These are phyloP conservation scores for Varecia variegata DNA, from an alignment of 2,797 vertebrate genomes.

Conservation along the genomic window DNA sequence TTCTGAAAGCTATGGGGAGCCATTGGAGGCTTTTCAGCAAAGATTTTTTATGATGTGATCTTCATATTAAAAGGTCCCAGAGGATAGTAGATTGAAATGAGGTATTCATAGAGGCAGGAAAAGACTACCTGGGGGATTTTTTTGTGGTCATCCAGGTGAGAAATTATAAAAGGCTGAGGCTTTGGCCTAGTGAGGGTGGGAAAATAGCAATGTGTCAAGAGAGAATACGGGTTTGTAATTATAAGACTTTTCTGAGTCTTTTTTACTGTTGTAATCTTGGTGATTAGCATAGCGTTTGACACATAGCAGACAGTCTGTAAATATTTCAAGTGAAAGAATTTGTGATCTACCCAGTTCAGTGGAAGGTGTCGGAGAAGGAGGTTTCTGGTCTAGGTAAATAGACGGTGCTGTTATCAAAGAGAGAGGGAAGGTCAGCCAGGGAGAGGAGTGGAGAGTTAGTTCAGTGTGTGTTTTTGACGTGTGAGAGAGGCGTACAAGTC, in stretches of 20 bases:
- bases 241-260: background rate
- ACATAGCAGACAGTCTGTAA: background rate
- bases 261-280: background rate
- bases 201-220: background rate
- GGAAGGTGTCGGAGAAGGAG: background rate
- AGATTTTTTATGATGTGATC: background rate
- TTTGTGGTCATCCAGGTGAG: background rate
- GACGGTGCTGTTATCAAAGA: background rate
- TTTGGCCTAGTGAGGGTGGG: background rate
- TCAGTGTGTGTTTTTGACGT: background rate
- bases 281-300: slow-evolving; percentile 9
- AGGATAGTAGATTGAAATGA: background rate
- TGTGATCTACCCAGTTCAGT: background rate
- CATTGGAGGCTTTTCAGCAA: background rate
- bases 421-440: background rate
- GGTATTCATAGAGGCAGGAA: background rate
- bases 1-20: background rate
- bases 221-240: background rate
- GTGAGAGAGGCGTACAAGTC: background rate
- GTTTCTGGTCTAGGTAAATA: background rate
- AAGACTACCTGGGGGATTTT: background rate
- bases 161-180: background rate
- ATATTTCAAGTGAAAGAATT: background rate
- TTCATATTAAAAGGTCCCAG: slow-evolving; percentile 18
- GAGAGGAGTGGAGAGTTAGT: background rate